Evolutionary conservation across 2,797 vertebrate genomes (phyloP), one percentile per base, ranked within the genome.

Genomic region (Danio tinwini): DNA sequence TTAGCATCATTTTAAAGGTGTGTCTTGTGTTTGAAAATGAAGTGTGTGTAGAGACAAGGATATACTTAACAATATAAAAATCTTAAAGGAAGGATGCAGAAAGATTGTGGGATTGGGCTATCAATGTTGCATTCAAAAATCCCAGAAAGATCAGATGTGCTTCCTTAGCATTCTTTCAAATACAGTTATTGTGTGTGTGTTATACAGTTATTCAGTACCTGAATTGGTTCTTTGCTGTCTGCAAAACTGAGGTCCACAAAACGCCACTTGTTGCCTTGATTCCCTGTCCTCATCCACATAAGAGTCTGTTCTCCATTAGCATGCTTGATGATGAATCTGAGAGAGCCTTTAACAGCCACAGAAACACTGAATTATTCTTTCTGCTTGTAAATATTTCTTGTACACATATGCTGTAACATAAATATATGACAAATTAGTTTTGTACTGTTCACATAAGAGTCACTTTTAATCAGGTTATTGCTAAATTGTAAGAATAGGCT

Each of bases 241-340:
- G 52, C 83, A 74, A 94, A 92, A 45, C 89, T 91, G 17, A 95
- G 88, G 84, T 94, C 92, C 37, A 89, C 91, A 85, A 92, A 93
- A 78, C 86, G 87, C 94, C 94, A 95, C 85, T 93, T 94, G 85
- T 93, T 90, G 79, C 94, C 94, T 80, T 94, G 94, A 53, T 92
- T 94, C 49, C 92, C 92, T 42, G 67, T 91, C 81, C 91, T 92
- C 81, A 92, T 88, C 94, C 94, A 95, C 2, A 90, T 78, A 17
- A 92, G 74, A 0, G 79, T 91, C 58, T 93, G 89, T 6, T 53
- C 55, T 21, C 90, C 89, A 62, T 84, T 87, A 7, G 86, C 39
- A 14, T 13, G 73, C 81, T 88, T 93, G 65, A 84, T 78, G 53
- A 94, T 90, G 68, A 94, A 92, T 83, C 77, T 92, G 74, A 94